Evolutionary conservation across 2,113 vertebrate species (phyloP), one percentile per base, ranked within the genome.

Genomic region (Spheniscus mendiculus): DNA sequence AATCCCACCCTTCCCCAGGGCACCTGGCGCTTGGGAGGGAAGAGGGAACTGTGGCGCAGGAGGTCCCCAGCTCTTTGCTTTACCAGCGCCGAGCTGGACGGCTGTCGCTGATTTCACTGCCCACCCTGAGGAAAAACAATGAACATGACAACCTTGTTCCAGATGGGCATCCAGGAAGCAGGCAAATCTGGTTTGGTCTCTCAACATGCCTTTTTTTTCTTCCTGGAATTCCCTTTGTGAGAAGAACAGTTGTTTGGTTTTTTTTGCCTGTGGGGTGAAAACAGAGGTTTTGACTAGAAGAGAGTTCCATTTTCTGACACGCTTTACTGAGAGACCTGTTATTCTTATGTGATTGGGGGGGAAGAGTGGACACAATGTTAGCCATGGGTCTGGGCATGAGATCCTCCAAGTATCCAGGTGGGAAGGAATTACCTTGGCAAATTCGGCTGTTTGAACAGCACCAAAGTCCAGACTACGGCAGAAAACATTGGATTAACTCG

Each of bases 51-150:
- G 26, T 45, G 50, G 25, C 0, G 0, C 34, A 47, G 52, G 56
- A 76, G 15, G 40, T 71, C 15, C 32, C 36, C 32, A 44, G 42
- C 42, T 62, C n/a, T 79, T 62, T 80, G 45, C 36, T 62, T 77
- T n/a, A 34, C 56, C 38, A 49, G 40, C 0, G 1, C 8, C 1
- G 7, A 76, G 32, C 42, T 91, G 80, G 15, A 38, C 0, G 9
- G 20, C 44, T 50, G 34, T 55, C 1, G 1, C 69, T 74, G 30
- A 40, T 87, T 94, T 95, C 73, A 79, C 27, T 69, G 47, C 16
- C 65, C 30, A 61, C 10, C 40, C 66, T 0, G 2, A 76, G 47
- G 18, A 47, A 71, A 65, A 91, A 61, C 53, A 81, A 79, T 56
- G n/a, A 70, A 53, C 26, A 6, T 34, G 45, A 36, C 19, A 49